Evolutionary conservation across 2,888 invertebrate genomes (phyloP).

Genomic region (Taenaris catops): DNA sequence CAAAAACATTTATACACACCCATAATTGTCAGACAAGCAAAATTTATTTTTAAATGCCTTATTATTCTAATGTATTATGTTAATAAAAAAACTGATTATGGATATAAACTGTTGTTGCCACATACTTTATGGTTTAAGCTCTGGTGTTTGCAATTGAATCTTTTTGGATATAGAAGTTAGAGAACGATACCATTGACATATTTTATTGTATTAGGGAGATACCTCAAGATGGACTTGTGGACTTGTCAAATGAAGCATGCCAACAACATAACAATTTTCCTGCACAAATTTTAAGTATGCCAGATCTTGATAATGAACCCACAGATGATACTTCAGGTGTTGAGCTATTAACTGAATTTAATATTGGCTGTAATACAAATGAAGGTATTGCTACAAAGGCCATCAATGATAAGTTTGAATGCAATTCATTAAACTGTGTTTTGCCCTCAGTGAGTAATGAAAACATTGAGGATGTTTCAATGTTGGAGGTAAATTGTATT

Average conservation of each 20-base stretch:
- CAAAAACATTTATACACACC: no score
- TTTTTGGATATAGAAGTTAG: no score
- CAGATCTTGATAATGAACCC: constrained; percentile 52
- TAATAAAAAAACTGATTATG: no score
- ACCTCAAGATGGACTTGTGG: constrained; percentile 43
- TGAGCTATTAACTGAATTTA: constrained; percentile 59
- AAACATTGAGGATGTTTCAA: constrained; percentile 55
- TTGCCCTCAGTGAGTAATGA: constrained; percentile 62
- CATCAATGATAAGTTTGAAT: constrained; percentile 33
- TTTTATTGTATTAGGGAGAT: constrained; percentile 37
- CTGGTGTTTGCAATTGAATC: no score
- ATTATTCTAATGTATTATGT: no score
- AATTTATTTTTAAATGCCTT: no score
- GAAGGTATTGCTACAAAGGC: constrained; percentile 42
- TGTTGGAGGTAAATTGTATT: constrained; percentile 44
- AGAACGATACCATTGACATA: no score
- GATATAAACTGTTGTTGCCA: no score
- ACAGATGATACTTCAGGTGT: constrained; percentile 39
- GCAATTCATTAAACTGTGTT: constrained; percentile 62
- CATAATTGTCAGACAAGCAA: no score
- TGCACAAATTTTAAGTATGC: constrained; percentile 58
- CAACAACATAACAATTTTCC: constrained; percentile 46
- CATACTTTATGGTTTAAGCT: no score
- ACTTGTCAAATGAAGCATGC: constrained; percentile 46
- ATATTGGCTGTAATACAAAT: constrained; percentile 53